Percentiles rank a stretch among this genome's conserved stretches.
Conservation (phyloP, 2,113 vertebrate species). For the Mastomys coucha region DNA sequence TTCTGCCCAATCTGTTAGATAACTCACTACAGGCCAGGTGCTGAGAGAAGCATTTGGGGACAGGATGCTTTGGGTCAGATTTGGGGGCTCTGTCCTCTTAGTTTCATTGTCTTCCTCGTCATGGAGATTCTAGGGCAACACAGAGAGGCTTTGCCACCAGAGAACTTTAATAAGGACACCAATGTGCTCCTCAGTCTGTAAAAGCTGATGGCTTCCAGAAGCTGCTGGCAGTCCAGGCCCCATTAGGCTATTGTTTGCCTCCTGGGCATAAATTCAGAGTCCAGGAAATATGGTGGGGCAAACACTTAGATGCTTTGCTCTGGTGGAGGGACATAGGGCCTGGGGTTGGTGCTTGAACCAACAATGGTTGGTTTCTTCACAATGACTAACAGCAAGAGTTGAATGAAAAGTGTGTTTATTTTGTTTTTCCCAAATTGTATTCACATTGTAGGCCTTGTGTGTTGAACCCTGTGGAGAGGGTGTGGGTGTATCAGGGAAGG, state of each 20-base stretch:
- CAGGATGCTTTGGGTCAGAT: neutral
- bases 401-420: neutral
- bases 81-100: neutral
- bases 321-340: neutral
- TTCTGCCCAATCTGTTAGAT: neutral
- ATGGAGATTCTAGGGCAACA: neutral
- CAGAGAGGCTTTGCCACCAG: neutral
- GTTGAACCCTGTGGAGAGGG: neutral
- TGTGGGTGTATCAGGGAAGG: neutral
- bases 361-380: rapidly evolving
- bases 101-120: neutral
- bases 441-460: neutral
- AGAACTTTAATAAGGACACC: neutral
- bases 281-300: neutral
- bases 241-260: neutral
- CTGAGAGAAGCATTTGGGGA: slow-evolving; percentile 1
- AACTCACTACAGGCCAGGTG: neutral
- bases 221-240: neutral
- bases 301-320: neutral
- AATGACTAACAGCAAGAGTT: neutral
- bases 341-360: neutral
- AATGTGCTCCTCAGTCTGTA: neutral
- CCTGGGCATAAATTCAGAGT: neutral
- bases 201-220: neutral
- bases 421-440: neutral